These are phyloP conservation scores for Aspidiotus destructor DNA, from an alignment of 2,888 invertebrate genomes.

Conservation along the genomic window DNA sequence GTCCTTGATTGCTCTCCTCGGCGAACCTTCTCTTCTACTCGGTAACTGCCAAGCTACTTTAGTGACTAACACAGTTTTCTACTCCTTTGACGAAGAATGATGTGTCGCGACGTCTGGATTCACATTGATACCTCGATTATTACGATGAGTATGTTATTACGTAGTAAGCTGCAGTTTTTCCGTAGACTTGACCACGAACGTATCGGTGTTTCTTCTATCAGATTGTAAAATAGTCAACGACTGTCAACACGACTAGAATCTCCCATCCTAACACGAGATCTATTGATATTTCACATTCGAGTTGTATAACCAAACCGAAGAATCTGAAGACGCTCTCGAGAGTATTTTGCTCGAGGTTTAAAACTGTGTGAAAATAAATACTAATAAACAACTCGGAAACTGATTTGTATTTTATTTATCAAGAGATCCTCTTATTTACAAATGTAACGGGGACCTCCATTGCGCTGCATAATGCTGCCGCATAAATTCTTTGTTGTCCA, in stretches of 20 bases:
- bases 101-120: slow-evolving; percentile 17
- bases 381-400: neutral
- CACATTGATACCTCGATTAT: slow-evolving; percentile 16
- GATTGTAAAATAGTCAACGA: slow-evolving; percentile 17
- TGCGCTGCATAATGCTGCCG: neutral
- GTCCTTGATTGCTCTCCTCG: too few species aligned
- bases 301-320: slow-evolving; percentile 1
- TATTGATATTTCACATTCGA: slow-evolving; percentile 13
- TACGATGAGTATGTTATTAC: slow-evolving; percentile 16
- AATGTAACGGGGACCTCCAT: neutral
- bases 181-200: slow-evolving; percentile 4
- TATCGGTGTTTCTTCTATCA: slow-evolving; percentile 14
- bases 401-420: neutral
- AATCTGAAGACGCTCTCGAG: slow-evolving; percentile 4
- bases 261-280: slow-evolving; percentile 14
- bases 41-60: too few species aligned
- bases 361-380: neutral
- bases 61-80: slow-evolving; percentile 11
- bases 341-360: slow-evolving; percentile 1
- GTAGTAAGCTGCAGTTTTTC: slow-evolving; percentile 18
- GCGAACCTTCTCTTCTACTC: too few species aligned
- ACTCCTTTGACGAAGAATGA: slow-evolving; percentile 12
- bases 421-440: neutral
- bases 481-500: neutral
- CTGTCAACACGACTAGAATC: slow-evolving; percentile 13